These are phyloP conservation scores for Lathronympha strigana DNA, from an alignment of 2,888 invertebrate species.

Conservation along the genomic window DNA sequence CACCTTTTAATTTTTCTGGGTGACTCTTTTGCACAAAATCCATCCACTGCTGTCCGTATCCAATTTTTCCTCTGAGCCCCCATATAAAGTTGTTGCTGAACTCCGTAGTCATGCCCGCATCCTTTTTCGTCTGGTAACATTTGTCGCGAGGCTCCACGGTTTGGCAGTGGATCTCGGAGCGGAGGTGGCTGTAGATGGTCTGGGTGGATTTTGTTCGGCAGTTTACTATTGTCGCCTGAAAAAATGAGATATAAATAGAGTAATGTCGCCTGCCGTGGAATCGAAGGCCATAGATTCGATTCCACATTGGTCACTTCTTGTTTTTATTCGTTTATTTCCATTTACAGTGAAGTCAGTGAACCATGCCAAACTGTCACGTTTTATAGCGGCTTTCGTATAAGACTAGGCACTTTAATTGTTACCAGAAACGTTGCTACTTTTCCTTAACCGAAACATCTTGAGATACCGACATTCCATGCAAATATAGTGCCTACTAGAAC, in stretches of 20 bases:
- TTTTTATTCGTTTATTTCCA: too few relatives aligned
- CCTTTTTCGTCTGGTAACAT: conserved; percentile 65
- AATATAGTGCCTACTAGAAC: too few relatives aligned
- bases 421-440: too few relatives aligned
- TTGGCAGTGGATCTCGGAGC: conserved; percentile 86
- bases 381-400: too few relatives aligned
- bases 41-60: conserved; percentile 82
- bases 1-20: conserved; percentile 50
- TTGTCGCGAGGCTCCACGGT: conserved; percentile 78
- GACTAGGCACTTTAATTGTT: too few relatives aligned
- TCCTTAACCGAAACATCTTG: too few relatives aligned
- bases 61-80: conserved; percentile 83
- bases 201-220: conserved; percentile 88
- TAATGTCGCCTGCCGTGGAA: not conserved
- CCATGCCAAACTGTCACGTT: too few relatives aligned
- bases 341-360: too few relatives aligned
- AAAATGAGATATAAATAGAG: conserved; percentile 1
- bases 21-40: conserved; percentile 52
- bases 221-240: conserved; percentile 85
- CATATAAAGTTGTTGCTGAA: conserved; percentile 71
- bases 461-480: too few relatives aligned
- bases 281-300: too few relatives aligned
- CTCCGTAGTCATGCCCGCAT: conserved; percentile 60
- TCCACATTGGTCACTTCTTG: too few relatives aligned
- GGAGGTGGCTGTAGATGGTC: conserved; percentile 86